Percentiles rank a stretch among this genome's conserved stretches.
Conservation (phyloP, 2,113 vertebrate species). For the Menura novaehollandiae region DNA sequence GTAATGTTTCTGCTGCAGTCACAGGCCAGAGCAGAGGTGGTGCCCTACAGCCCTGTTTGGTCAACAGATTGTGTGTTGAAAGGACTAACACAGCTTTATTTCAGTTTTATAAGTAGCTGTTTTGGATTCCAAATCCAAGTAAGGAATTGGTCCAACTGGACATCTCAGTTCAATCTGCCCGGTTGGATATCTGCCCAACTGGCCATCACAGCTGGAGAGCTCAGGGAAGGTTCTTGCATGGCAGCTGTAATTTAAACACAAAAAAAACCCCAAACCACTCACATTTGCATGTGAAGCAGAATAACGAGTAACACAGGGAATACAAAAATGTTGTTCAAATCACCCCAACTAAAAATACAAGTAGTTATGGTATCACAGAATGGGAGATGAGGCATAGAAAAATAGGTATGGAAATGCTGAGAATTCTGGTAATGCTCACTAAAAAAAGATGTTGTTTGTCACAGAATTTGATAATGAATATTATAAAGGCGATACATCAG, state of each 20-base stretch:
- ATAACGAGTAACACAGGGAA: neutral
- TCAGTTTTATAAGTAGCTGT: neutral
- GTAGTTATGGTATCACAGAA: neutral
- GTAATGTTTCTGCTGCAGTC: neutral
- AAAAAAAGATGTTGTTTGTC: neutral
- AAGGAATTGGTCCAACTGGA: neutral
- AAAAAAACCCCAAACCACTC: neutral
- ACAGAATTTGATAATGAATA: neutral
- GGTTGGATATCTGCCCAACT: neutral
- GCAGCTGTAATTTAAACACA: neutral
- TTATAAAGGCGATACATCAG: neutral
- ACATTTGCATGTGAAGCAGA: neutral
- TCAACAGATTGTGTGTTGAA: neutral
- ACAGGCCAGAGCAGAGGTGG: neutral
- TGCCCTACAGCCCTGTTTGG: neutral
- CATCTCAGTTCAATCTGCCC: neutral
- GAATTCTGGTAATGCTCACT: neutral
- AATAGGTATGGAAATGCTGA: neutral
- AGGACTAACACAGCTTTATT: neutral
- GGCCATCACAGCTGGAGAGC: neutral
- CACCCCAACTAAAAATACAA: neutral
- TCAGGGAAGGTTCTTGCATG: neutral
- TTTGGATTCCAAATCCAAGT: neutral
- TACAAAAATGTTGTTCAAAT: neutral
- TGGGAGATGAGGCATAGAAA: neutral